Percentiles rank a stretch among this genome's conserved stretches.
phyloP scores from a whole-genome alignment of 2,797 vertebrate genomes.

The Oreonectes daqikongensis region DNA sequence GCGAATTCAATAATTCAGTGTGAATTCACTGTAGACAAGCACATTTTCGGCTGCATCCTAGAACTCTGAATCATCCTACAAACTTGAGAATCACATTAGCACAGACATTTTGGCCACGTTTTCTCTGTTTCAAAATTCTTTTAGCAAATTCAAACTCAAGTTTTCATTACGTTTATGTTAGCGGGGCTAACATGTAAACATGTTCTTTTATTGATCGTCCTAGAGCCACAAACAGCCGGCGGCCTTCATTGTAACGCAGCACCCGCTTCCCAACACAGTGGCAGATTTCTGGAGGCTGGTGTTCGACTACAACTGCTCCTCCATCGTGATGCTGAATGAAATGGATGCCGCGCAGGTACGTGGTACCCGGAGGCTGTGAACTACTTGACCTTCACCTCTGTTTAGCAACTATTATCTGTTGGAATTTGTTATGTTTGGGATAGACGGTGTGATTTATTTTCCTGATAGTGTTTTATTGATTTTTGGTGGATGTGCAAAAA shows the following conservation, averaged over 20 bases:
- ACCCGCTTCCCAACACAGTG: slow-evolving; percentile 95
- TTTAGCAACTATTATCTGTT: not conserved
- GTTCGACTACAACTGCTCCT: slow-evolving; percentile 98
- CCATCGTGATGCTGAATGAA: slow-evolving; percentile 96
- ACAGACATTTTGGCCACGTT: not conserved
- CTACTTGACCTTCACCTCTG: not conserved
- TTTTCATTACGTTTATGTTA: slow-evolving; percentile 1
- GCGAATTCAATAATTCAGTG: not conserved
- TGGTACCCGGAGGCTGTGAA: not conserved
- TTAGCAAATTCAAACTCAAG: not conserved
- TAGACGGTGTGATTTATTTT: not conserved
- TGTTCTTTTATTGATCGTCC: slow-evolving; percentile 64
- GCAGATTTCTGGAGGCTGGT: slow-evolving; percentile 98
- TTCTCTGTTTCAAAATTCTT: not conserved
- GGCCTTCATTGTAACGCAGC: slow-evolving; percentile 96
- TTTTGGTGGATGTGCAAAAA: not conserved
- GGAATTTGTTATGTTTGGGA: not conserved
- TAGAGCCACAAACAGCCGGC: slow-evolving; percentile 98
- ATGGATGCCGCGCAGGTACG: slow-evolving; percentile 93
- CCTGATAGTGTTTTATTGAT: not conserved
- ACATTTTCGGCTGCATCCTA: not conserved
- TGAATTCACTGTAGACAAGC: not conserved
- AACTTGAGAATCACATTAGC: not conserved
- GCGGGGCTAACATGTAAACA: slow-evolving; percentile 15
- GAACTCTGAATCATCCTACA: not conserved